Base-by-base conservation (phyloP, 64 coral and sea anemone species). In the Trachythela sp. region DNA sequence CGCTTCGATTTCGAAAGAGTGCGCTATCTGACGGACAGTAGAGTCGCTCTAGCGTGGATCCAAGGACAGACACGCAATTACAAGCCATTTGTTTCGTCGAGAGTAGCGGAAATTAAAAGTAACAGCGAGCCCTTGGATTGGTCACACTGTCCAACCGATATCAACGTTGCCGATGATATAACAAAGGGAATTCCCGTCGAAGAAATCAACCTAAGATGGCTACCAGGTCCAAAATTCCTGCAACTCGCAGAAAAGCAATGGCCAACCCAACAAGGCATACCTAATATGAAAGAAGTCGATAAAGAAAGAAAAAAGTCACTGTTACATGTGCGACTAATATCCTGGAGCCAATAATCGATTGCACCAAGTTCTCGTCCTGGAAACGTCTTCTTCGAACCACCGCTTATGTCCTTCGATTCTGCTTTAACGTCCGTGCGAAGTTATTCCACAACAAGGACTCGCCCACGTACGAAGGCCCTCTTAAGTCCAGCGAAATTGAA, bases 1-100 rank as follows among this genome's bases (percentile, higher is more conserved):
- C 40, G 49, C 32, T 40, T 93, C 4, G 39, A 84, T 48, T 89
- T 93, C 88, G 84, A 83, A n/a, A 70, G 24, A 22, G 64, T 70
- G 30, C 64, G 24, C 8, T 70, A 70, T 32, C 71, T 77, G 2
- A 77, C 71, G 3, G 71, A 34, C 36, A 77, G 71, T n/a, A 77
- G 71, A 77, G 7, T 77, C 71, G 71, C 71, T 4, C 36, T 77
- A 26, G 71, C 71, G 26, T 77, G 71, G 71, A 36, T 77, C 32
- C 71, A 77, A 77, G 71, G 71, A 38, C 71, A 77, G 29, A 77
- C 71, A 77, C 71, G 31, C 31, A 77, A 17, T 77, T 77, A 77
- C 71, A 77, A 77, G 71, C 31, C 71, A 36, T 77, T 77, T 77
- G 71, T 77, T 15, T 77, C 71, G 17, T 35, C 71, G 4, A 77